These are phyloP conservation scores for Craseonycteris thonglongyai DNA, from an alignment of 2,113 vertebrate species.

Conservation along the genomic window DNA sequence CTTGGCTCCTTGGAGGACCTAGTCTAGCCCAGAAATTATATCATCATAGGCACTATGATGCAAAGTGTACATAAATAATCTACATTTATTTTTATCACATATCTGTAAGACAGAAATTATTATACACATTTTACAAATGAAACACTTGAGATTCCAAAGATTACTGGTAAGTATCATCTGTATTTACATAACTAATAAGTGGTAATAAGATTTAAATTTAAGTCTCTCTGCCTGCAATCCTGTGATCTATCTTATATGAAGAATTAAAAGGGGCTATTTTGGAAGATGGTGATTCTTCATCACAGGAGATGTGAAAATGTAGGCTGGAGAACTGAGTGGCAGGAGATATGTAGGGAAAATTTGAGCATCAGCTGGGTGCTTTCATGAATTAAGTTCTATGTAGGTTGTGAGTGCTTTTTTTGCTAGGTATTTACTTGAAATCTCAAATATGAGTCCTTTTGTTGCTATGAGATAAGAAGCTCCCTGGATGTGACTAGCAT, in stretches of 20 bases:
- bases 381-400: not conserved
- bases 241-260: not conserved
- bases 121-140: not conserved
- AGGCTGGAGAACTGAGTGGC: not conserved
- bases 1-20: not conserved
- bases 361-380: not conserved
- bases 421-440: not conserved
- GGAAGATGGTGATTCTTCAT: not conserved
- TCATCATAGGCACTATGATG: not conserved
- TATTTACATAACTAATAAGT: not conserved
- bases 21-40: not conserved
- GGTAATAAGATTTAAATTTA: not conserved
- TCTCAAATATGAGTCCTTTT: not conserved
- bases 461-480: not conserved
- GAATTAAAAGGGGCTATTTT: not conserved
- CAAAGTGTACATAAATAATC: not conserved
- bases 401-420: not conserved
- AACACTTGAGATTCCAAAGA: not conserved
- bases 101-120: not conserved
- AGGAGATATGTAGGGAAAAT: not conserved
- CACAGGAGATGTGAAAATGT: not conserved
- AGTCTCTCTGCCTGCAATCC: not conserved
- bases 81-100: not conserved
- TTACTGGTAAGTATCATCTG: not conserved
- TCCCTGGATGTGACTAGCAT: not conserved